phyloP scores from a whole-genome alignment of 2,113 vertebrate species.

The Jaculus jaculus region DNA sequence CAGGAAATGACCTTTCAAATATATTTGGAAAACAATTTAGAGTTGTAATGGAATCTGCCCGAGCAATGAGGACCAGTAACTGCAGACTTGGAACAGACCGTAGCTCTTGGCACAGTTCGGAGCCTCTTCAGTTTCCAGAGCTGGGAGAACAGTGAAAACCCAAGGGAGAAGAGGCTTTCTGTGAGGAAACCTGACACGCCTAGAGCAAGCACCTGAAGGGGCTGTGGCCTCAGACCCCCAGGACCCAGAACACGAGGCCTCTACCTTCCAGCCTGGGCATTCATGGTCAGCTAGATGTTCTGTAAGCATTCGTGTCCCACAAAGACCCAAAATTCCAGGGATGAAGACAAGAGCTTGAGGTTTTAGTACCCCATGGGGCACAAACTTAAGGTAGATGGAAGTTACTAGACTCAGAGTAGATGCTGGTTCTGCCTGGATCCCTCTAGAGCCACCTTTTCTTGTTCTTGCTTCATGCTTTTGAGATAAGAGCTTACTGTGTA shows the following conservation, averaged over 20 bases:
- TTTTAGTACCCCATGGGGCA: neutral
- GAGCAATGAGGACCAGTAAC: neutral
- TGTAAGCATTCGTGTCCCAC: neutral
- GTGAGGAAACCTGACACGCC: neutral
- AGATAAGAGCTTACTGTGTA: neutral
- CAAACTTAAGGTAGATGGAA: neutral
- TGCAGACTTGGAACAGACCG: neutral
- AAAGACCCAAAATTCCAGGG: neutral
- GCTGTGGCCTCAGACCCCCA: neutral
- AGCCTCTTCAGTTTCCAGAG: slow-evolving; percentile 17
- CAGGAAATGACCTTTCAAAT: slow-evolving; percentile 73
- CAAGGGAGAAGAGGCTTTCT: neutral
- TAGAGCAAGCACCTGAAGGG: neutral
- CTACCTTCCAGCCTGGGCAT: neutral
- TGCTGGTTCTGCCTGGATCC: neutral
- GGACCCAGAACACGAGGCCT: neutral
- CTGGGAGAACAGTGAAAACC: neutral
- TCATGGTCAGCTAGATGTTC: neutral
- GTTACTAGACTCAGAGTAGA: neutral
- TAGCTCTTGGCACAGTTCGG: neutral
- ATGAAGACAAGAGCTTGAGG: neutral
- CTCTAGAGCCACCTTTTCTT: neutral
- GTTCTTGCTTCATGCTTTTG: neutral
- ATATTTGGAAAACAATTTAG: slow-evolving; percentile 62
- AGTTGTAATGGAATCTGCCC: slow-evolving; percentile 47